phyloP scores from a whole-genome alignment of 1,140 invertebrate species.

The Drosophila sulfurigaster region DNA sequence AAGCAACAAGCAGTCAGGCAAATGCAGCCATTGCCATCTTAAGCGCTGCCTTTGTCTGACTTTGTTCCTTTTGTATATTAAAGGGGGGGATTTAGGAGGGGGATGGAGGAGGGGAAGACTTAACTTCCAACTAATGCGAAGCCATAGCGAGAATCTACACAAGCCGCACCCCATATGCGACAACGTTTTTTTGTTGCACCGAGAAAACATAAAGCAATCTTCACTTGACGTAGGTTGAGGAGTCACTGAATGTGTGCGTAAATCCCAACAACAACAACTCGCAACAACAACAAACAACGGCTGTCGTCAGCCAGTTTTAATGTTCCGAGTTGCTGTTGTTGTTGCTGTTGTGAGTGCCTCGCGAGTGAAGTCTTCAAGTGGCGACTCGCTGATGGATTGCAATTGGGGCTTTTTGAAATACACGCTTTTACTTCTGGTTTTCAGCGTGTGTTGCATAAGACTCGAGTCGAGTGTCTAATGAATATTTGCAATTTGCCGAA shows the following conservation, averaged over 20 bases:
- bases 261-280: conserved; percentile 39
- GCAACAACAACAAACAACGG: conserved; percentile 9
- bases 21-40: conserved; percentile 33
- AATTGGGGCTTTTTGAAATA: conserved; percentile 23
- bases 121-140: conserved; percentile 38
- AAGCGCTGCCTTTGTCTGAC: conserved; percentile 31
- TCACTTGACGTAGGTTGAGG: conserved; percentile 28
- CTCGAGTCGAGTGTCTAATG: conserved; percentile 18
- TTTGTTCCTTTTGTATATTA: conserved; percentile 14
- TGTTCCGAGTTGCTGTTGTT: conserved; percentile 18
- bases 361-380: conserved; percentile 21
- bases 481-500: conserved; percentile 42
- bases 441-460: conserved; percentile 54
- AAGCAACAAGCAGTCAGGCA: conserved; percentile 14
- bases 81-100: not conserved
- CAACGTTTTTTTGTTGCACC: not conserved
- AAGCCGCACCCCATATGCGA: conserved; percentile 34
- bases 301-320: conserved; percentile 53
- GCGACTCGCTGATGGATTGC: conserved; percentile 38
- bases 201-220: conserved; percentile 42
- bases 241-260: conserved; percentile 49
- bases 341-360: conserved; percentile 20
- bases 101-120: not conserved
- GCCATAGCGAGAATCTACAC: conserved; percentile 42
- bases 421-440: conserved; percentile 51